Evolutionary conservation across 1,140 invertebrate genomes (phyloP).

Genomic region (Physella acuta): DNA sequence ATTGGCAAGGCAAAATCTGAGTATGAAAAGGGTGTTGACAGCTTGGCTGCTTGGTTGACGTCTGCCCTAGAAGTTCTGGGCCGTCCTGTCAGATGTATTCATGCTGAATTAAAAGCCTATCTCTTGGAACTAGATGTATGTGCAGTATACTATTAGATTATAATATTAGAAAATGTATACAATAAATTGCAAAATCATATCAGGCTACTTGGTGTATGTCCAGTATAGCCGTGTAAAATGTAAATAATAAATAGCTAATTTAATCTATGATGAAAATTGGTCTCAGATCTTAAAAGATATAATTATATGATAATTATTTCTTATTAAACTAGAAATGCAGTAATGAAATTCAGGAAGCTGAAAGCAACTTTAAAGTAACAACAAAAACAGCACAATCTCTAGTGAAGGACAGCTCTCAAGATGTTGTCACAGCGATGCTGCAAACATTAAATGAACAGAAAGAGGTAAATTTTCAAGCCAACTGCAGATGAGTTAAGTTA

Average conservation of each 20-base stretch:
- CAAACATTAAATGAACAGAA: conserved; percentile 80
- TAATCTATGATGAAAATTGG: too few species aligned
- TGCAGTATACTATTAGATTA: neutral
- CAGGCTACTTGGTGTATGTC: too few species aligned
- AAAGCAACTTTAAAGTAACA: conserved; percentile 84
- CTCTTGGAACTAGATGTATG: conserved; percentile 74
- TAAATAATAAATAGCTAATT: too few species aligned
- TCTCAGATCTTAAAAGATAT: too few species aligned
- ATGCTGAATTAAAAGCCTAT: conserved; percentile 76
- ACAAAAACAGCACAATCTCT: conserved; percentile 87
- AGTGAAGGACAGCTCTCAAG: conserved; percentile 84
- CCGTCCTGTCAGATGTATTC: conserved; percentile 66
- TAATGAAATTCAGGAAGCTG: conserved; percentile 80
- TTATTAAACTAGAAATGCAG: too few species aligned
- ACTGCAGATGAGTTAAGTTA: too few species aligned
- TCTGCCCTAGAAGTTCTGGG: conserved; percentile 68
- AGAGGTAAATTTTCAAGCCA: conserved; percentile 64
- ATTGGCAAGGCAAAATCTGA: conserved; percentile 79
- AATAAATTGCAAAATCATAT: too few species aligned
- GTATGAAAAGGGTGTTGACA: conserved; percentile 75
- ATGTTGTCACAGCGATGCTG: conserved; percentile 89
- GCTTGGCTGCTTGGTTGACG: conserved; percentile 77
- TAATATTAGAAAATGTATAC: too few species aligned
- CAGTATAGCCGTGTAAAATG: too few species aligned
- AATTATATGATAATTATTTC: too few species aligned